phyloP scores from a whole-genome alignment of 92 coral and sea anemone genomes.

The Nematostella vectensis region DNA sequence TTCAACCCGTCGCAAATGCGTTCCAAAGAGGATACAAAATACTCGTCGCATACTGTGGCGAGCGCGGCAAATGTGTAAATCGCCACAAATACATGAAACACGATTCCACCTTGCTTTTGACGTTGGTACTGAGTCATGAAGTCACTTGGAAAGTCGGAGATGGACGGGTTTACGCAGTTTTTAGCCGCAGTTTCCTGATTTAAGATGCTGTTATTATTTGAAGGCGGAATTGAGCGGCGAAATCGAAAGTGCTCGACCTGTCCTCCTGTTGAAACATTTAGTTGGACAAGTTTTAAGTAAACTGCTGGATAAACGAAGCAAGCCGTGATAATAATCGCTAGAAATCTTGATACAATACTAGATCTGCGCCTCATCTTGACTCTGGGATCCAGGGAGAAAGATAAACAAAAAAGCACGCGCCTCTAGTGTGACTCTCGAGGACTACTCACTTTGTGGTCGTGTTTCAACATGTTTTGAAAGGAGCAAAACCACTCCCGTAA shows the following conservation, averaged over 20 bases:
- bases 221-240: constrained; percentile 1
- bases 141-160: constrained; percentile 61
- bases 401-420: constrained; percentile 2
- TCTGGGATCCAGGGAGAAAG: background rate
- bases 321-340: constrained; percentile 16
- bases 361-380: constrained; percentile 12
- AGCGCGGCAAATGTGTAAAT: constrained; percentile 63
- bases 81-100: constrained; percentile 39
- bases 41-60: constrained; percentile 56
- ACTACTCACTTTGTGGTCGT: no score
- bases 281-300: constrained; percentile 27
- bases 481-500: no score
- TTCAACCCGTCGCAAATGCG: constrained; percentile 37
- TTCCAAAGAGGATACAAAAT: constrained; percentile 71
- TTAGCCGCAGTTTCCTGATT: background rate
- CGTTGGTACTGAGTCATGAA: constrained; percentile 63
- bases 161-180: constrained; percentile 77
- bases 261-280: constrained; percentile 7
- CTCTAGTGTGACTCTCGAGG: background rate
- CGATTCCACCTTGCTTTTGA: constrained; percentile 39
- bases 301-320: constrained; percentile 54
- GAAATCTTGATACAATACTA: constrained; percentile 17
- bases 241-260: no score
- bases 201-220: background rate
- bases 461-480: no score